A percentile compares a stretch with the other conserved stretches of the same genome.
These are phyloP conservation scores for Trididemnum clinides DNA, from an alignment of 23 tunicate genomes.

Conservation along the genomic window DNA sequence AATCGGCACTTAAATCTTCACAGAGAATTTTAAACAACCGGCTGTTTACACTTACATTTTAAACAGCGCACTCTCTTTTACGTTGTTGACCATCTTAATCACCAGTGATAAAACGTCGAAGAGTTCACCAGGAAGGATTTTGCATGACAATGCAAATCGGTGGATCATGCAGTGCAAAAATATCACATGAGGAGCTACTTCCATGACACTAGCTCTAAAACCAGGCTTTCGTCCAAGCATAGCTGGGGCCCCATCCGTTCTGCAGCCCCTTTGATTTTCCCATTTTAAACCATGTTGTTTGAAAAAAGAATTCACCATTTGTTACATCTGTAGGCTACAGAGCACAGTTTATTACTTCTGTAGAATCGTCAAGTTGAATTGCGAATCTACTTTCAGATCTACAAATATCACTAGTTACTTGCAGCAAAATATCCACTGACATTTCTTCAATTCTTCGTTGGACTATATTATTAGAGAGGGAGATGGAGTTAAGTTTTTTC, in stretches of 20 bases:
- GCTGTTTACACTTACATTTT: too few species aligned
- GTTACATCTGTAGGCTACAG: too few species aligned
- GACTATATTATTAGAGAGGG: too few species aligned
- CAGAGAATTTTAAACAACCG: conserved; percentile 1
- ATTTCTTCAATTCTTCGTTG: too few species aligned
- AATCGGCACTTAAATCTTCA: conserved; percentile 9
- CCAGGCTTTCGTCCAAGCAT: conserved; percentile 10
- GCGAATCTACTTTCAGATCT: too few species aligned
- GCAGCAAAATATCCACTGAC: too few species aligned
- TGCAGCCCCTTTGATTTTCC: conserved; percentile 27
- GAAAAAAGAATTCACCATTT: background rate
- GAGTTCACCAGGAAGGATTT: conserved; percentile 2
- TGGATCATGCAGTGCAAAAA: conserved; percentile 23
- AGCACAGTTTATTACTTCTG: too few species aligned
- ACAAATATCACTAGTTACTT: too few species aligned
- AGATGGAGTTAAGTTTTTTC: too few species aligned
- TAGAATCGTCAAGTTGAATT: too few species aligned
- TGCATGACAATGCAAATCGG: conserved; percentile 27
- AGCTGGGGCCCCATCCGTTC: conserved; percentile 24
- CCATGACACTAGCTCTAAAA: conserved; percentile 16
- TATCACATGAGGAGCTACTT: conserved; percentile 24
- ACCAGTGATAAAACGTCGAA: background rate
- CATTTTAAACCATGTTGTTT: conserved; percentile 20
- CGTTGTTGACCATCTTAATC: conserved; percentile 16
- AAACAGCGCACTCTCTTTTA: conserved; percentile 19